phyloP scores from a whole-genome alignment of 2,888 invertebrate genomes.

The Hemaris fuciformis region DNA sequence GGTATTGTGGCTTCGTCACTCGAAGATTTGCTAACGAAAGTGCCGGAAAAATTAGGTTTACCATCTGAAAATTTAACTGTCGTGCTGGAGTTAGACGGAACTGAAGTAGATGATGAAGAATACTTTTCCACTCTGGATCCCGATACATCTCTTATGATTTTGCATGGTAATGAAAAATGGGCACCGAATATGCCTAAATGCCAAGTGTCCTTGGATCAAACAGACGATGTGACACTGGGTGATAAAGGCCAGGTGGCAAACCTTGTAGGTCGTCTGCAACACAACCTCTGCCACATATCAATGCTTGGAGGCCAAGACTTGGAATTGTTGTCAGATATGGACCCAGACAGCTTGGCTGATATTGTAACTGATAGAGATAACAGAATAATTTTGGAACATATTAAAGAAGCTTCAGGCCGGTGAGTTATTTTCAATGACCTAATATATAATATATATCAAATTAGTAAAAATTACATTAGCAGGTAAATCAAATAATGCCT shows the following conservation, averaged over 20 bases:
- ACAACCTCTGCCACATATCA: conserved; percentile 92
- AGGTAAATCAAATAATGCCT: too few relatives aligned
- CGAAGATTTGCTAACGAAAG: conserved; percentile 88
- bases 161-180: conserved; percentile 90
- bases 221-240: conserved; percentile 78
- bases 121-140: conserved; percentile 95
- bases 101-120: conserved; percentile 97
- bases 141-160: conserved; percentile 92
- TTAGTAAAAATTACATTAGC: too few relatives aligned
- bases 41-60: conserved; percentile 86
- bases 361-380: conserved; percentile 88
- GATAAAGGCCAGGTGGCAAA: conserved; percentile 85
- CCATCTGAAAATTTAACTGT: conserved; percentile 86
- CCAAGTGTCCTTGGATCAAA: conserved; percentile 82
- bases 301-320: conserved; percentile 91
- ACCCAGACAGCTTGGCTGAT: conserved; percentile 92
- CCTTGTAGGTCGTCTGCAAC: conserved; percentile 88
- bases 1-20: conserved; percentile 90
- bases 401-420: conserved; percentile 92
- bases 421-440: conserved; percentile 38
- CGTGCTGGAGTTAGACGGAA: conserved; percentile 95
- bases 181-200: conserved; percentile 83
- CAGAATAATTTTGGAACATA: conserved; percentile 88
- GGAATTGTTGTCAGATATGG: conserved; percentile 93
- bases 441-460: too few relatives aligned